These are phyloP conservation scores for Hoplodrina blanda DNA, from an alignment of 2,888 invertebrate species.

Conservation along the genomic window DNA sequence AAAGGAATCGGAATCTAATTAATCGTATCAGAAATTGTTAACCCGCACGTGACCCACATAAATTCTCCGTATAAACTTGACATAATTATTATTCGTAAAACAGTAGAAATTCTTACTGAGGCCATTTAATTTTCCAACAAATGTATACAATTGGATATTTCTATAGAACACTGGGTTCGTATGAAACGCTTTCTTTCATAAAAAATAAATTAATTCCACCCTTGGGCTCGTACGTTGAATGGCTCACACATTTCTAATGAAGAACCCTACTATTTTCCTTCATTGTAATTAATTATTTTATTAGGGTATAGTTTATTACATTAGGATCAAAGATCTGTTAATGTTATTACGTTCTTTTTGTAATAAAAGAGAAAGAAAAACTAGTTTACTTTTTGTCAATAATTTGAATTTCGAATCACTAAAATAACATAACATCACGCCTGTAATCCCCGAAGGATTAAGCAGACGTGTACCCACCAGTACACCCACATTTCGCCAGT, in stretches of 20 bases:
- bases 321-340: slow-evolving; percentile 29
- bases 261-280: slow-evolving; percentile 50
- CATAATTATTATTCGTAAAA: slow-evolving; percentile 42
- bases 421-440: no score
- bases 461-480: no score
- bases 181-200: slow-evolving; percentile 64
- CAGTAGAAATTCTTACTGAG: slow-evolving; percentile 25
- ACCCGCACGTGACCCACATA: slow-evolving; percentile 9
- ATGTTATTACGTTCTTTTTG: background rate
- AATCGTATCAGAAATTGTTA: slow-evolving; percentile 8
- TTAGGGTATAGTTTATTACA: slow-evolving; percentile 17
- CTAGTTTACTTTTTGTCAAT: no score
- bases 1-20: slow-evolving; percentile 28
- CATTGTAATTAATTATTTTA: slow-evolving; percentile 58
- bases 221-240: slow-evolving; percentile 55
- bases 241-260: slow-evolving; percentile 61
- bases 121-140: slow-evolving; percentile 41
- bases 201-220: slow-evolving; percentile 66
- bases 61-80: slow-evolving; percentile 19
- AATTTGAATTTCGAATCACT: no score
- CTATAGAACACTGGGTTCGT: slow-evolving; percentile 48
- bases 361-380: no score
- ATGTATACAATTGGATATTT: slow-evolving; percentile 54
- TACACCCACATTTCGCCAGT: no score
- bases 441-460: no score